Base-by-base conservation (phyloP, 2,888 invertebrate species). In the Sthenelais limicola region DNA sequence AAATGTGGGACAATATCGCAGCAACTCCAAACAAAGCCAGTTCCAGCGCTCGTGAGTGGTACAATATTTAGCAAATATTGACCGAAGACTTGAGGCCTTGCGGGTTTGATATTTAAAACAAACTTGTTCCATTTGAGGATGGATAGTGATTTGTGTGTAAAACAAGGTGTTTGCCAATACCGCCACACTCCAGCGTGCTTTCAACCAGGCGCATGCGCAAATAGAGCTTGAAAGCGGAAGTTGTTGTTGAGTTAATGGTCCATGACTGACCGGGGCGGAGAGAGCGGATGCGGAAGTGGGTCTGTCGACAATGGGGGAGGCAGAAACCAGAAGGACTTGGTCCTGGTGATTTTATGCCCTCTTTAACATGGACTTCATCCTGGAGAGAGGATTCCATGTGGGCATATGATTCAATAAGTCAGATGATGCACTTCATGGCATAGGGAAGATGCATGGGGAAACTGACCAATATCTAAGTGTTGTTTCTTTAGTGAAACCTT, bases 261-360 rank as follows among this genome's bases (percentile, higher is more conserved):
- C 56, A 56, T 56, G 56, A 33, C 7, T 56, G 56, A 56, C 56
- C 56, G 33, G 56, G 56, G 30, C 56, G 56, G 30, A 33, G 56
- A 33, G 30, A 15, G 30, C 18, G 56, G 56, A 56, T 56, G 33
- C 21, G 56, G 56, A 32, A 56, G 56, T 33, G 30, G 18, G 56
- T 33, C n/a, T n/a, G n/a, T 32, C 56, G 56, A 56, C 21, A 56
- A 28, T 56, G 21, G 12, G 32, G 32, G 56, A 32, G 33, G n/a
- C 30, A 56, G 30, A n/a, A 24, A 28, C 33, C 32, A 56, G 56
- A 33, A 32, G 56, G 56, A 15, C 32, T 33, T 30, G 32, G 30
- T 32, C n/a, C 30, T 32, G 5, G 3, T 30, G 12, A 5, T n/a
- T 56, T 56, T 21, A 56, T 28, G 56, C 32, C 18, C 56, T 56